phyloP scores from a whole-genome alignment of 2,888 invertebrate genomes.

The Eulithis prunata region DNA sequence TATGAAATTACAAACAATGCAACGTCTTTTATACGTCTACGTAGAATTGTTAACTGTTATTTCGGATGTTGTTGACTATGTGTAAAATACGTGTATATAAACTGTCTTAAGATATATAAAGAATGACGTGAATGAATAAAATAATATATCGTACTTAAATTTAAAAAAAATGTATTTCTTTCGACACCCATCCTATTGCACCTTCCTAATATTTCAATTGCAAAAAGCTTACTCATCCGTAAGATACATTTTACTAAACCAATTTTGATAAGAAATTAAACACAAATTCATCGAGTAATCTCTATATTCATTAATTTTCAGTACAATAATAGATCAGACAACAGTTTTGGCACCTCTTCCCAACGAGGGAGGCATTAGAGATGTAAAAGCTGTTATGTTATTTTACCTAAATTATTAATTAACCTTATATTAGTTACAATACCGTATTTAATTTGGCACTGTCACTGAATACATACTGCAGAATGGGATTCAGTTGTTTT shows the following conservation, averaged over 20 bases:
- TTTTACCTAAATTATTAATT: slow-evolving; percentile 50
- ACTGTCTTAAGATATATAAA: background rate
- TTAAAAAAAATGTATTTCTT: slow-evolving; percentile 23
- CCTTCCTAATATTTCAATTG: no score
- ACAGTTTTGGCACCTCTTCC: slow-evolving; percentile 76
- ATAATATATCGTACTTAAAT: slow-evolving; percentile 26
- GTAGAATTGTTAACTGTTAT: slow-evolving; percentile 37
- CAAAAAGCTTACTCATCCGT: no score
- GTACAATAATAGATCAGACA: slow-evolving; percentile 77
- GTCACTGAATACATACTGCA: slow-evolving; percentile 30
- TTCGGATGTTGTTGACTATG: slow-evolving; percentile 67
- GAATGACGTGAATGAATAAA: slow-evolving; percentile 16
- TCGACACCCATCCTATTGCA: no score
- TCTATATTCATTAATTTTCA: slow-evolving; percentile 77
- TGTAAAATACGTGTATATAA: slow-evolving; percentile 52
- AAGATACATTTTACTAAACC: no score
- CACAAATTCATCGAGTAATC: slow-evolving; percentile 66
- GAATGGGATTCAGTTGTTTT: slow-evolving; percentile 16
- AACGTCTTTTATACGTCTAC: slow-evolving; percentile 24
- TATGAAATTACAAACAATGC: slow-evolving; percentile 22
- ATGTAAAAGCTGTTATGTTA: slow-evolving; percentile 75
- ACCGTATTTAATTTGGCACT: slow-evolving; percentile 47
- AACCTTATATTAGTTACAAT: slow-evolving; percentile 38
- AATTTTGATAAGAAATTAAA: slow-evolving; percentile 47
- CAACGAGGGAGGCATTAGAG: slow-evolving; percentile 63